phyloP scores from a whole-genome alignment of 2,797 vertebrate species.

The Syngnathus acus region DNA sequence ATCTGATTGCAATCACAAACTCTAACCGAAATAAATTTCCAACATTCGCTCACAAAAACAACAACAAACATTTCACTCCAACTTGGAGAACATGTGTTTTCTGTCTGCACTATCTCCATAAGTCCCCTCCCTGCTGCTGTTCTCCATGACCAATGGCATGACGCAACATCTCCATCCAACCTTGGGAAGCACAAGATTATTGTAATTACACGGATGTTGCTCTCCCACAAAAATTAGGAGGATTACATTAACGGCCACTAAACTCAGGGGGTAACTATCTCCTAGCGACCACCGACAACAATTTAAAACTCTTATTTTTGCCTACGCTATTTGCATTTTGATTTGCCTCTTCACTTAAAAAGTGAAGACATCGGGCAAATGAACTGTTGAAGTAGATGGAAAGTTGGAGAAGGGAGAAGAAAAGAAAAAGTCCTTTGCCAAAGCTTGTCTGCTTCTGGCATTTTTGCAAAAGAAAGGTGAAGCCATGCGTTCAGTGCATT shows the following conservation, averaged over 20 bases:
- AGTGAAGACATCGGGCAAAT: constrained; percentile 43
- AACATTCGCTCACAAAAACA: constrained; percentile 28
- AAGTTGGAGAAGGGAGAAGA: constrained; percentile 32
- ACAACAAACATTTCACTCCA: constrained; percentile 16
- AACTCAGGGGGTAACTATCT: constrained; percentile 49
- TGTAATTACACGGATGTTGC: constrained; percentile 56
- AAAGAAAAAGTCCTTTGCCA: constrained; percentile 23
- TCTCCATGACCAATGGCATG: constrained; percentile 23
- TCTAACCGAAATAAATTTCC: constrained; percentile 38
- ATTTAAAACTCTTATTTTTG: constrained; percentile 28
- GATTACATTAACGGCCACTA: constrained; percentile 52
- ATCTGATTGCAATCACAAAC: constrained; percentile 49
- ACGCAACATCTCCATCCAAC: constrained; percentile 37
- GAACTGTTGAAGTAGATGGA: constrained; percentile 28
- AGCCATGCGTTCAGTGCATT: constrained; percentile 30
- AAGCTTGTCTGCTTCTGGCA: constrained; percentile 30
- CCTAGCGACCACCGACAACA: constrained; percentile 49
- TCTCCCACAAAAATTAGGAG: constrained; percentile 50
- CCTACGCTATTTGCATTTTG: constrained; percentile 33
- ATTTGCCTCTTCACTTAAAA: constrained; percentile 12
- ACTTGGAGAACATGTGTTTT: constrained; percentile 17
- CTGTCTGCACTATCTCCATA: constrained; percentile 15
- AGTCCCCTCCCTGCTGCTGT: constrained; percentile 17
- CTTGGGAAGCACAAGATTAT: constrained; percentile 46
- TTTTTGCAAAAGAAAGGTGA: constrained; percentile 21